Percentiles rank a stretch among this genome's conserved stretches.
Evolutionary conservation across 2,797 vertebrate genomes (phyloP).

Genomic region (Myotis pilosus): DNA sequence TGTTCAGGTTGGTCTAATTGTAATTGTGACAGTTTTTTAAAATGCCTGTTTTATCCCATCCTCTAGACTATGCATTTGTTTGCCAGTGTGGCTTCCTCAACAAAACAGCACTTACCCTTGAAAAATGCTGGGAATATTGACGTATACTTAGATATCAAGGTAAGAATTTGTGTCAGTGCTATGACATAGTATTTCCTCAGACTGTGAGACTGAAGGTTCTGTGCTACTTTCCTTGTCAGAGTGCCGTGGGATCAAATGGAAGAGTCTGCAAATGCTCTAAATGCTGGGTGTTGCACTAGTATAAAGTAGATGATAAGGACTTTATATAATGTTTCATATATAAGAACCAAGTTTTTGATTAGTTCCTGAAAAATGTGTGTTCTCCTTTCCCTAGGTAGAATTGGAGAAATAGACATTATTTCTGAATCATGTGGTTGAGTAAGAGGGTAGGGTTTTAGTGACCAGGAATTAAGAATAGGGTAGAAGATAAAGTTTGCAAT

Average conservation of each 20-base stretch:
- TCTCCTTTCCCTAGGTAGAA: neutral
- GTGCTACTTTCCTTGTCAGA: neutral
- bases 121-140: conserved; percentile 97
- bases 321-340: neutral
- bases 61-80: conserved; percentile 90
- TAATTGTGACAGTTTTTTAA: neutral
- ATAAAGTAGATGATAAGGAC: neutral
- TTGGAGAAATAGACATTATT: neutral
- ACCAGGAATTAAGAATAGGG: neutral
- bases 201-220: neutral
- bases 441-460: neutral
- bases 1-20: neutral
- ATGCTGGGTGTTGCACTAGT: neutral
- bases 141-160: conserved; percentile 89
- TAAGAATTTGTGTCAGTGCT: conserved; percentile 62
- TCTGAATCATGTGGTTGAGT: neutral
- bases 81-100: conserved; percentile 85
- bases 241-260: neutral
- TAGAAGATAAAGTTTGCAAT: neutral
- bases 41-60: conserved; percentile 5
- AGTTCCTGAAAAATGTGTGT: neutral
- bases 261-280: neutral
- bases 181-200: neutral
- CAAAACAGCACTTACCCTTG: conserved; percentile 90
- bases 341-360: neutral